These are phyloP conservation scores for Prolemur simus DNA, from an alignment of 2,113 vertebrate species.

Conservation along the genomic window DNA sequence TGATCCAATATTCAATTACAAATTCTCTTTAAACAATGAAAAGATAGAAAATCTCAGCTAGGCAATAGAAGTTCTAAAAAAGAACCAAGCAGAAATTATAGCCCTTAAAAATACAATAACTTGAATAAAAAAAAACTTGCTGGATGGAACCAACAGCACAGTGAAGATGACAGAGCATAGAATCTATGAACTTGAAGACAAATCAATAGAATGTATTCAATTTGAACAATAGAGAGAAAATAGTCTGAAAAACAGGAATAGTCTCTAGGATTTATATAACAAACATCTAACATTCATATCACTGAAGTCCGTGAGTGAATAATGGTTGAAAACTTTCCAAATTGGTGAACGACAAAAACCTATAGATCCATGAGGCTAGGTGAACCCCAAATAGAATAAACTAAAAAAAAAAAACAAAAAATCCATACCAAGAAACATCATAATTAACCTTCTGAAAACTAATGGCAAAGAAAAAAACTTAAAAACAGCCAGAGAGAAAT, in stretches of 20 bases:
- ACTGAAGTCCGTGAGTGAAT: neutral
- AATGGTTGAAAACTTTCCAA: neutral
- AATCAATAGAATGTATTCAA: constrained; percentile 59
- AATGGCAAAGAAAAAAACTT: neutral
- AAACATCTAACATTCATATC: constrained; percentile 48
- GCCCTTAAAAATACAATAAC: constrained; percentile 52
- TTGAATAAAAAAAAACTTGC: constrained; percentile 46
- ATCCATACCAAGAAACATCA: neutral
- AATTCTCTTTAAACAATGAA: constrained; percentile 51
- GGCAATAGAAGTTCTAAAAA: constrained; percentile 47
- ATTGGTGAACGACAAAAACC: neutral
- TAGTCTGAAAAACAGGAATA: neutral
- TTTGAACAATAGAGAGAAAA: constrained; percentile 59
- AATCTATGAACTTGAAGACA: constrained; percentile 55
- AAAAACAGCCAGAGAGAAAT: neutral
- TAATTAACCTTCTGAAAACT: constrained; percentile 47
- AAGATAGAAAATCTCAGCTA: constrained; percentile 50
- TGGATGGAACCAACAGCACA: constrained; percentile 43
- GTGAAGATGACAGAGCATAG: neutral
- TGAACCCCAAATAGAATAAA: constrained; percentile 27
- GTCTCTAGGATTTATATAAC: constrained; percentile 43
- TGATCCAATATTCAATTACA: constrained; percentile 47
- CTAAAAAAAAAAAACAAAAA: constrained; percentile 14
- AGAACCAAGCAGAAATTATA: constrained; percentile 48
- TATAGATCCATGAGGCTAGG: neutral